Conservation (phyloP, 2,113 vertebrate species). For the Sarotherodon lohbergeri region DNA sequence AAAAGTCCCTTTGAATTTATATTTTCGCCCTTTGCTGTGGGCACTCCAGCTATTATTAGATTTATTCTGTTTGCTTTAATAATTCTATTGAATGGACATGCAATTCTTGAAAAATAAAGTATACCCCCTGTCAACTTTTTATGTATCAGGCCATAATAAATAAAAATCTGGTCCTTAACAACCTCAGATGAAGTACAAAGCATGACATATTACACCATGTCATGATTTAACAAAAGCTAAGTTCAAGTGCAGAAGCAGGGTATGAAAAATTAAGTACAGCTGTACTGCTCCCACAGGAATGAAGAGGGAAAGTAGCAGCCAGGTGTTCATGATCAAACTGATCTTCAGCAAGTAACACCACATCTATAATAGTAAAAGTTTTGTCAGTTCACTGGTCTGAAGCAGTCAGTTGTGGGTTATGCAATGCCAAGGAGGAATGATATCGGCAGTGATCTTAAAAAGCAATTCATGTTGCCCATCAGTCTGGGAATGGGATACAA, state of each 20-base stretch:
- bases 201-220: not conserved
- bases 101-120: not conserved
- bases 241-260: not conserved
- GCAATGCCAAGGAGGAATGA: not conserved
- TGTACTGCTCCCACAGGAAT: not conserved
- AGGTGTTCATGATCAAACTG: not conserved
- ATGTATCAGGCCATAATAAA: not conserved
- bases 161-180: not conserved
- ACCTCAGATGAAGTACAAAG: not conserved
- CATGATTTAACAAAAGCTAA: not conserved
- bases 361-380: rapidly evolving
- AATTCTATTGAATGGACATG: not conserved
- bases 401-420: not conserved
- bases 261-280: not conserved
- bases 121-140: not conserved
- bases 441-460: not conserved
- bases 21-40: not conserved
- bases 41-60: not conserved
- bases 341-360: not conserved
- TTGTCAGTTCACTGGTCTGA: not conserved
- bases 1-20: not conserved
- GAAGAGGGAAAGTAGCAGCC: not conserved
- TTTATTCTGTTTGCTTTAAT: not conserved
- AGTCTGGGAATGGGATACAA: not conserved
- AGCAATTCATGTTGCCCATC: not conserved